These are phyloP conservation scores for Beris morrisii DNA, from an alignment of 2,888 invertebrate species.

Conservation along the genomic window DNA sequence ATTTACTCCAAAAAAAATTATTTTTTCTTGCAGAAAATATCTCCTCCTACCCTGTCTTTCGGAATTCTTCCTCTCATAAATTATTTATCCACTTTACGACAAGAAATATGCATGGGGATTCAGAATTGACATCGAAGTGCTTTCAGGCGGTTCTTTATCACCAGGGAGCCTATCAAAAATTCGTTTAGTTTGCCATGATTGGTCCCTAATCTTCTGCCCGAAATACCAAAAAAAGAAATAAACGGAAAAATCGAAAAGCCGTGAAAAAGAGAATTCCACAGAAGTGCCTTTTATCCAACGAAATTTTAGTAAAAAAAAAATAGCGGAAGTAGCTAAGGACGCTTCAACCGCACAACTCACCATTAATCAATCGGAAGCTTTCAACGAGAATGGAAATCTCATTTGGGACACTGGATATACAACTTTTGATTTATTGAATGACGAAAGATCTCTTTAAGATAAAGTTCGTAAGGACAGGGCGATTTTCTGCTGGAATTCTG, in stretches of 20 bases:
- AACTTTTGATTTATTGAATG: constrained; percentile 35
- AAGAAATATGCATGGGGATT: neutral
- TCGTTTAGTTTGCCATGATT: constrained; percentile 25
- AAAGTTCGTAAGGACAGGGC: neutral
- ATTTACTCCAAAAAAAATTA: too few relatives aligned
- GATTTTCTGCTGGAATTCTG: neutral
- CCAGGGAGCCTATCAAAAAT: constrained; percentile 15
- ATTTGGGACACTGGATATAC: constrained; percentile 24
- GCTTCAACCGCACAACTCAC: constrained; percentile 19
- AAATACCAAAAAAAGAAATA: neutral
- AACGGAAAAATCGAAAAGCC: neutral
- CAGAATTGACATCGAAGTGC: constrained; percentile 17
- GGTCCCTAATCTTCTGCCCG: constrained; percentile 12
- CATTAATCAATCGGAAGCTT: constrained; percentile 36
- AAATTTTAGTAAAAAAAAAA: neutral
- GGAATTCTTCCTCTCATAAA: too few relatives aligned
- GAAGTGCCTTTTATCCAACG: neutral
- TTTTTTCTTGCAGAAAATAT: too few relatives aligned
- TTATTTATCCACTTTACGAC: too few relatives aligned
- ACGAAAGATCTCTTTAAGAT: neutral
- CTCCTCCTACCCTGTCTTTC: too few relatives aligned
- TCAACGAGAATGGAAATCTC: constrained; percentile 32
- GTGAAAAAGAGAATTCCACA: neutral
- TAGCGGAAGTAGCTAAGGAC: neutral
- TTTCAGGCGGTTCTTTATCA: constrained; percentile 14